Base-by-base conservation (phyloP, 2,113 vertebrate genomes). In the Ellobius talpinus region DNA sequence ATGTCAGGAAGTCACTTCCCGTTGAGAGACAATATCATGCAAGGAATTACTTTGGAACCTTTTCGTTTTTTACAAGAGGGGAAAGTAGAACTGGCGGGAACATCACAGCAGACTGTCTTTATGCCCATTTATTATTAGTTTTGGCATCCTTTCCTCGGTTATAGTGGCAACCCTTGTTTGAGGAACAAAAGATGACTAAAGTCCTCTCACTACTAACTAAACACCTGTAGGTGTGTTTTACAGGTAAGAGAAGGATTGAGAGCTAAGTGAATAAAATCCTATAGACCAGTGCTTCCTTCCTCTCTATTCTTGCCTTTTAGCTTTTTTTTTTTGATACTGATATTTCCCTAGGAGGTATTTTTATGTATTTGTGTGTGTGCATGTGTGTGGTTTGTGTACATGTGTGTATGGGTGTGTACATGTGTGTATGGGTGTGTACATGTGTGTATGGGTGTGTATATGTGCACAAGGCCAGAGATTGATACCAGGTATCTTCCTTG, bases 1-100 rank as follows among this genome's bases (percentile, higher is more conserved):
- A 89, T 93, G 93, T 89, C 78, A 92, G 87, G 76, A 95, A 95
- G 87, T 61, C 76, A 92, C 50, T 52, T 61, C 63, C 31, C 61
- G 42, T 36, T 92, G 31, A 95, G 47, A 93, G 4, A 73, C 87
- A 78, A 86, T 45, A 82, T 9, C 77, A 1, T 11, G 73, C 3
- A 89, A 39, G 21, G 16, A 87, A 87, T 73, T 84, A n/a, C 52
- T 84, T 47, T 47, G 76, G 45, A 81, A 24, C 11, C 14, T 66
- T 87, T 89, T 79, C 17, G 17, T 52, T 87, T 52, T 90, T 95
- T 50, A 94, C 95, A 36, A 74, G 47, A 88, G 12, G 4, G 39
- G 36, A 81, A 96, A 81, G 86, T 58, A 93, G 36, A 93, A 94
- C 23, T 65, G 24, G 45, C 87, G 12, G 33, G 78, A 96, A 74